Conservation (phyloP, 2,797 vertebrate species). For the Acrossocheilus fasciatus region DNA sequence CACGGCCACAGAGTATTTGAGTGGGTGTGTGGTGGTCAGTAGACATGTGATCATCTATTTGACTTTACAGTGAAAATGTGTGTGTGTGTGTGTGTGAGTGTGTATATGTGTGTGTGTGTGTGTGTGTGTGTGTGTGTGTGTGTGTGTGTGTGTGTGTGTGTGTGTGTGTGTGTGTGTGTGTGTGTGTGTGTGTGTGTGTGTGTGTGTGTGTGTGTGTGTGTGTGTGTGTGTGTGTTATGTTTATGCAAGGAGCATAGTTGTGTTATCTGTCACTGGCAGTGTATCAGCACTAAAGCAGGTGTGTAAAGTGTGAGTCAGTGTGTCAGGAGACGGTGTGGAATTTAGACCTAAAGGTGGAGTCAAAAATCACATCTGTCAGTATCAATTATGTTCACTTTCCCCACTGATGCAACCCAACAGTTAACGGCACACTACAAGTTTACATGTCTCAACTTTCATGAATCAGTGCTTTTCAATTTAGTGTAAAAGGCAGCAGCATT, state of each 20-base stretch:
- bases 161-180: neutral
- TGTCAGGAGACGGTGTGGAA: neutral
- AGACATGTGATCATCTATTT: constrained; percentile 30
- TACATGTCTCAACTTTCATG: neutral
- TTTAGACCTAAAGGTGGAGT: constrained; percentile 4
- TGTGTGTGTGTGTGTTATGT: neutral
- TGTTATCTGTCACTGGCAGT: constrained; percentile 3
- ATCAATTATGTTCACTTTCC: neutral
- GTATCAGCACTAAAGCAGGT: constrained; percentile 9
- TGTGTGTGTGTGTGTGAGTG: neutral
- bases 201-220: neutral
- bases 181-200: neutral
- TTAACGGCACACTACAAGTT: neutral
- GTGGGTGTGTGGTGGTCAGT: constrained; percentile 21
- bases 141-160: neutral
- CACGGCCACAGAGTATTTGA: constrained; percentile 7
- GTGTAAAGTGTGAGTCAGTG: constrained; percentile 20
- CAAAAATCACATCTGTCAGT: neutral
- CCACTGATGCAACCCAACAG: constrained; percentile 3
- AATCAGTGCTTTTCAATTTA: neutral
- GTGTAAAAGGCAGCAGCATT: neutral
- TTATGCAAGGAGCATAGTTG: neutral
- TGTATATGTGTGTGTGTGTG: too few species aligned
- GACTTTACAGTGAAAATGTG: constrained; percentile 1
- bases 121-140: too few species aligned